A percentile compares a stretch with the other conserved stretches of the same genome.
These are phyloP conservation scores for Atherinomorus stipes DNA, from an alignment of 2,113 vertebrate species.

Conservation along the genomic window DNA sequence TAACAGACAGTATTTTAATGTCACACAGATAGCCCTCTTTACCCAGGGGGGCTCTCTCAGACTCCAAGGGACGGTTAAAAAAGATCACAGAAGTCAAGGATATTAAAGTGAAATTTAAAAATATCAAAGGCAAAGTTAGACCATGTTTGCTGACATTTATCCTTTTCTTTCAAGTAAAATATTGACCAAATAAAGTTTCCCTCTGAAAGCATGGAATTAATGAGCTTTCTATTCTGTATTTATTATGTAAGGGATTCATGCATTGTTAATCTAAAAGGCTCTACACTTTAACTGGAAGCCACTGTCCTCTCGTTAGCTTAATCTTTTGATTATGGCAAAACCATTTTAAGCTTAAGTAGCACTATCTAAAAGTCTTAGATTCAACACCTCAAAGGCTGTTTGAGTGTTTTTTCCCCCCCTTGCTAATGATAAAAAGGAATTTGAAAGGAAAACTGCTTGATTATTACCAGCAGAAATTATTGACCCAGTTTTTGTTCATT, in stretches of 20 bases:
- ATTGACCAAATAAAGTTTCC: neutral
- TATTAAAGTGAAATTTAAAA: constrained; percentile 14
- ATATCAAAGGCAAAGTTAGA: constrained; percentile 3
- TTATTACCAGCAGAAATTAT: neutral
- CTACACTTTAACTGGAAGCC: neutral
- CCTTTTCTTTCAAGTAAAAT: constrained; percentile 18
- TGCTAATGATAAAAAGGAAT: constrained; percentile 1
- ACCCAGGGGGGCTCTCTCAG: constrained; percentile 8
- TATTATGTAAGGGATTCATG: constrained; percentile 10
- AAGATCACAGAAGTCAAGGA: neutral
- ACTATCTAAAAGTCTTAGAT: constrained; percentile 9
- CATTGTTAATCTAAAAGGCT: neutral
- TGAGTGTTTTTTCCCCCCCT: neutral
- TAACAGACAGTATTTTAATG: constrained; percentile 29
- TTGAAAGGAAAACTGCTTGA: neutral
- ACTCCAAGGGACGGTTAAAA: neutral
- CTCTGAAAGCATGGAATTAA: neutral
- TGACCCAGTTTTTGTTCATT: neutral
- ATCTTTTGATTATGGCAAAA: neutral
- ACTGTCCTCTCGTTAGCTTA: neutral
- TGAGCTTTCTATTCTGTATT: neutral
- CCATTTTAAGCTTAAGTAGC: neutral
- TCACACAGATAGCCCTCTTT: neutral
- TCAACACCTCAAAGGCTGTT: constrained; percentile 6
- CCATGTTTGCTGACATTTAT: neutral